Conservation (phyloP, 1,140 invertebrate genomes). For the Drosophila teissieri region DNA sequence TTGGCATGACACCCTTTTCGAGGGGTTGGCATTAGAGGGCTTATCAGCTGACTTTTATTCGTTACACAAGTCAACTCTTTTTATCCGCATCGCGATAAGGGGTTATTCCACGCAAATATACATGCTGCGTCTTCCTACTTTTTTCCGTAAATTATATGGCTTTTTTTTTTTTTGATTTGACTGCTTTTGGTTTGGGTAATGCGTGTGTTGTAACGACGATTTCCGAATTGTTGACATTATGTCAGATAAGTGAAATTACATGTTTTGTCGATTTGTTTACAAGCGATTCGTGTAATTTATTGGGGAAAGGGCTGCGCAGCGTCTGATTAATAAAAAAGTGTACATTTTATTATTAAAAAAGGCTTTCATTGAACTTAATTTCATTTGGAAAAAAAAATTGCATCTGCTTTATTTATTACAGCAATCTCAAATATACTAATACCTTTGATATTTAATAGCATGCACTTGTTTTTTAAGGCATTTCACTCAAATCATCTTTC, state of each 20-base stretch:
- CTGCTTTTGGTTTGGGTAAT: slow-evolving; percentile 37
- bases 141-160: slow-evolving; percentile 67
- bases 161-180: slow-evolving; percentile 45
- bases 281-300: slow-evolving; percentile 20
- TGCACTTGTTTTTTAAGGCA: neutral
- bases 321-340: neutral
- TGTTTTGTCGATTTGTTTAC: slow-evolving; percentile 68
- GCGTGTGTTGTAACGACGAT: slow-evolving; percentile 44
- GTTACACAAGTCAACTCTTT: slow-evolving; percentile 73
- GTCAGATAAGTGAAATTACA: slow-evolving; percentile 83
- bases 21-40: slow-evolving; percentile 72
- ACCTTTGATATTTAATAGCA: no score
- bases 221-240: slow-evolving; percentile 72
- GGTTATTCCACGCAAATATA: slow-evolving; percentile 30
- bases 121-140: slow-evolving; percentile 19
- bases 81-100: slow-evolving; percentile 51
- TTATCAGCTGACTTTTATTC: slow-evolving; percentile 79
- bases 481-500: neutral
- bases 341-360: neutral
- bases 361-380: no score
- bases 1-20: slow-evolving; percentile 68
- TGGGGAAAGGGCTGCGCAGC: neutral
- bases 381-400: neutral
- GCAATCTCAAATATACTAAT: no score
- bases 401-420: no score